These are phyloP conservation scores for Phyto melanocephala DNA, from an alignment of 2,888 invertebrate species.

Conservation along the genomic window DNA sequence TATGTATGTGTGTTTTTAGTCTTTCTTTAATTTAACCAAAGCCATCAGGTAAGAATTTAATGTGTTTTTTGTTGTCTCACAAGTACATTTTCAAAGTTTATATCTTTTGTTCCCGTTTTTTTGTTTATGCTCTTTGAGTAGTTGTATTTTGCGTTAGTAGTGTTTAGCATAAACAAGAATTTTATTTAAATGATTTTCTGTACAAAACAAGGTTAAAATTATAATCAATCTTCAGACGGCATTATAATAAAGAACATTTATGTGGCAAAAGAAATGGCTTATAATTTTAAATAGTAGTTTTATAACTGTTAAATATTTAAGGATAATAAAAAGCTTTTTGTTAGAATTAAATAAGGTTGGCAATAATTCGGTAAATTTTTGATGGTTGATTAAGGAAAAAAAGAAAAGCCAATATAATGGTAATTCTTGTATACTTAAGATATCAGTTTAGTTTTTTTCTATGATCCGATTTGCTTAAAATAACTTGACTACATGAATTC, in stretches of 20 bases:
- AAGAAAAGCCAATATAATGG: too few relatives aligned
- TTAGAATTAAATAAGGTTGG: too few relatives aligned
- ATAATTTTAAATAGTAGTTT: neutral
- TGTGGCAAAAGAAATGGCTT: neutral
- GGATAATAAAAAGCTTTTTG: too few relatives aligned
- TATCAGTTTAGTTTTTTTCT: too few relatives aligned
- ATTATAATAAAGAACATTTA: neutral
- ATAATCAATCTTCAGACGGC: conserved; percentile 43
- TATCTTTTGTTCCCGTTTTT: neutral
- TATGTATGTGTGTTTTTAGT: conserved; percentile 12
- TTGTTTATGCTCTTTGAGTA: neutral
- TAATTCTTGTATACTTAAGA: too few relatives aligned
- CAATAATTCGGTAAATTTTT: too few relatives aligned
- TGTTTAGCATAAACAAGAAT: neutral
- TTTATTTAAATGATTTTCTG: conserved; percentile 45
- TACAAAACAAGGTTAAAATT: conserved; percentile 37
- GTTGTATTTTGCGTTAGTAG: neutral
- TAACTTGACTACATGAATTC: too few relatives aligned
- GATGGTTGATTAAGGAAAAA: too few relatives aligned
- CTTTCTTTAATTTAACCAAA: neutral
- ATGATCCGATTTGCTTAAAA: too few relatives aligned
- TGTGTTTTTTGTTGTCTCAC: too few relatives aligned
- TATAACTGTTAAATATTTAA: too few relatives aligned
- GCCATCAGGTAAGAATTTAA: neutral
- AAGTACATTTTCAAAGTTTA: neutral